A percentile compares a stretch with the other conserved stretches of the same genome.
Conservation (phyloP, 1,140 invertebrate genomes). For the Notospermus geniculatus region DNA sequence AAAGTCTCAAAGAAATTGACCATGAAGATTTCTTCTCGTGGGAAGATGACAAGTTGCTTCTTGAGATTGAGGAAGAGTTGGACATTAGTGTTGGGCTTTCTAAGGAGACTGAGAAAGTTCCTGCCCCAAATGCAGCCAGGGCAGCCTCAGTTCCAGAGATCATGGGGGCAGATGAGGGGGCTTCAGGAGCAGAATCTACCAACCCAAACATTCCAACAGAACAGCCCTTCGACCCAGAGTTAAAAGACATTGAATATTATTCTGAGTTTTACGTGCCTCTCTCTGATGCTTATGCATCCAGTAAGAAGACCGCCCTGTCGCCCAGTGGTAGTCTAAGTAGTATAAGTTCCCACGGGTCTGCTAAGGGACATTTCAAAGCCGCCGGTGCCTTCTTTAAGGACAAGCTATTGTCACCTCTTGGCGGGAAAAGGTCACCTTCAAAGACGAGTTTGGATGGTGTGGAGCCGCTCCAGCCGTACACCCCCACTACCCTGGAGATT, state of each 20-base stretch:
- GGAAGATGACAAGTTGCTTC: constrained; percentile 45
- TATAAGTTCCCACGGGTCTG: neutral
- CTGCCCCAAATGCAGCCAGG: no score
- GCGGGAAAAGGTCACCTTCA: constrained; percentile 23
- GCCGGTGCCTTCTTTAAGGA: constrained; percentile 19
- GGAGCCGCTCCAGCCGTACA: neutral
- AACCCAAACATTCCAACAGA: no score
- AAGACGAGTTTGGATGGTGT: constrained; percentile 7
- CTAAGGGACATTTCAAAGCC: constrained; percentile 14
- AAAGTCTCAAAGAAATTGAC: constrained; percentile 48
- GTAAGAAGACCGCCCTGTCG: neutral
- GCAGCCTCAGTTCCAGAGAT: no score
- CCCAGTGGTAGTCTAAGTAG: constrained; percentile 4
- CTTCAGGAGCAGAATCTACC: no score
- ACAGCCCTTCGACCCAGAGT: no score
- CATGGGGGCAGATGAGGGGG: no score
- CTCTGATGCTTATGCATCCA: no score
- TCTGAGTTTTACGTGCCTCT: no score
- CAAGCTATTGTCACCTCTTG: constrained; percentile 35
- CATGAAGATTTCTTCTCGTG: constrained; percentile 50
- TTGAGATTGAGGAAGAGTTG: constrained; percentile 39
- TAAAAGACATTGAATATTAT: no score
- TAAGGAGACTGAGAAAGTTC: no score
- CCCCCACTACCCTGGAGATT: constrained; percentile 37
- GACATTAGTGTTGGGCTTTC: neutral